These are phyloP conservation scores for Chymomyza amoena DNA, from an alignment of 2,888 invertebrate species.

Conservation along the genomic window DNA sequence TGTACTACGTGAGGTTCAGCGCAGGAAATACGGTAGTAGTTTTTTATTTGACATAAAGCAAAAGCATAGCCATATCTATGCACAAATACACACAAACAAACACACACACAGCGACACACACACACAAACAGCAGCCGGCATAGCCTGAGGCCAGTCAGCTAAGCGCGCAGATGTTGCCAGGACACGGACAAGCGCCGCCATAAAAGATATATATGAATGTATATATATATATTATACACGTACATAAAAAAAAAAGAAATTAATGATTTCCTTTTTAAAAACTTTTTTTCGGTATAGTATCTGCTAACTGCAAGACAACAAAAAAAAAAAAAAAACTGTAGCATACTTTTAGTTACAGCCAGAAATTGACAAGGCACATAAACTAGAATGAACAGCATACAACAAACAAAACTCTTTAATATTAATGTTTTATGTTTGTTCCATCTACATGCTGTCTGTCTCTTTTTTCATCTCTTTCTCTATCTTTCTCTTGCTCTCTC, in stretches of 20 bases:
- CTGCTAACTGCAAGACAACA: neutral
- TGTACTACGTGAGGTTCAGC: slow-evolving; percentile 72
- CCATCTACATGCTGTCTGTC: neutral
- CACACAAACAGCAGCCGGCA: slow-evolving; percentile 11
- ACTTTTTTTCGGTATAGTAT: slow-evolving; percentile 16
- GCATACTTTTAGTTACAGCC: neutral
- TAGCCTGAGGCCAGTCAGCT: slow-evolving; percentile 8
- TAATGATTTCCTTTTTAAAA: slow-evolving; percentile 25
- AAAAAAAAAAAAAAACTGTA: slow-evolving; percentile 4
- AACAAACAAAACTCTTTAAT: neutral
- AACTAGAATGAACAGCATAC: neutral
- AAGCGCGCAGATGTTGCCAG: slow-evolving; percentile 20
- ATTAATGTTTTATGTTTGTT: neutral
- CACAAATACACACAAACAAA: slow-evolving; percentile 6
- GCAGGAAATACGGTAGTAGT: slow-evolving; percentile 79
- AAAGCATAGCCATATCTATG: slow-evolving; percentile 24
- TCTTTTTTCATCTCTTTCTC: slow-evolving; percentile 6
- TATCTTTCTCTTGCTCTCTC: neutral
- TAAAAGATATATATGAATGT: neutral
- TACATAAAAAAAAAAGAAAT: neutral
- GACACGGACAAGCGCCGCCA: neutral
- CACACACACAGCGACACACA: slow-evolving; percentile 23
- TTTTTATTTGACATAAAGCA: slow-evolving; percentile 73
- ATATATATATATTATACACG: neutral
- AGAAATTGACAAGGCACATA: neutral